phyloP scores from a whole-genome alignment of 1,140 invertebrate species.

The Oncopeltus fasciatus region DNA sequence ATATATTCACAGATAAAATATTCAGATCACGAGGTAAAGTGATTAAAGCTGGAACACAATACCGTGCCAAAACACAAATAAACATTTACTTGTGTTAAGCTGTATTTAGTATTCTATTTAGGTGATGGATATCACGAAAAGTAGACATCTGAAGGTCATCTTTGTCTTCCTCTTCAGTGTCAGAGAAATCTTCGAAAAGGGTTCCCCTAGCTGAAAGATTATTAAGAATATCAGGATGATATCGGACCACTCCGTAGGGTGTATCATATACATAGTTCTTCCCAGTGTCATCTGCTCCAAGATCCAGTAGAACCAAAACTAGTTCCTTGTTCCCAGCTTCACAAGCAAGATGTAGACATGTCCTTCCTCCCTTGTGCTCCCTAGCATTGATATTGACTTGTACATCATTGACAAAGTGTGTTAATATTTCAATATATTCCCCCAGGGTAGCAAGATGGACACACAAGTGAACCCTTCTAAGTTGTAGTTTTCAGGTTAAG shows the following conservation, averaged over 20 bases:
- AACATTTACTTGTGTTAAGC: too few relatives aligned
- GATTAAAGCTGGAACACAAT: too few relatives aligned
- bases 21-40: too few relatives aligned
- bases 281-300: constrained; percentile 10
- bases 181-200: not conserved
- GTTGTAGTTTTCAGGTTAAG: too few relatives aligned
- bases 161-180: not conserved
- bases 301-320: constrained; percentile 13
- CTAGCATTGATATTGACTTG: not conserved
- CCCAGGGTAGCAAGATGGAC: not conserved
- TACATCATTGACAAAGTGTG: not conserved
- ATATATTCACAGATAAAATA: too few relatives aligned
- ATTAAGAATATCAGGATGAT: not conserved
- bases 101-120: too few relatives aligned
- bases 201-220: not conserved
- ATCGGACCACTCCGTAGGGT: not conserved
- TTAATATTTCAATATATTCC: not conserved
- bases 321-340: constrained; percentile 15
- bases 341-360: constrained; percentile 20
- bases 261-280: constrained; percentile 19
- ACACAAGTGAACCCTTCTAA: too few relatives aligned
- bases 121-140: too few relatives aligned
- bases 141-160: not conserved
- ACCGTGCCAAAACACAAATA: too few relatives aligned
- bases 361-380: constrained; percentile 20